Conservation (phyloP, 2,113 vertebrate genomes). For the Bombycilla garrulus region DNA sequence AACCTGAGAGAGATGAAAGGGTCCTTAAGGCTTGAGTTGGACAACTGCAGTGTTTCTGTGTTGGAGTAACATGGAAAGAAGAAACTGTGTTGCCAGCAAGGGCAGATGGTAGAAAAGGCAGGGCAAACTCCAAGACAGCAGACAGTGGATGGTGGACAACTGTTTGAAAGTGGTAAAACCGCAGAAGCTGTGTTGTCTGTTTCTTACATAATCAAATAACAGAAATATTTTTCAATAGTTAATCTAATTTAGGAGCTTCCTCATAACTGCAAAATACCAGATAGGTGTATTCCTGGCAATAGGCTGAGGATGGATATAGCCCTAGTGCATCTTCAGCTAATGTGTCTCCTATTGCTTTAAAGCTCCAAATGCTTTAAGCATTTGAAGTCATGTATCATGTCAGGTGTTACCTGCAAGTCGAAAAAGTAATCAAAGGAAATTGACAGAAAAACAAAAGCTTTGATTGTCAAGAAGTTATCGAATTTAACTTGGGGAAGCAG, state of each 20-base stretch:
- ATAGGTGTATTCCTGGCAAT: neutral
- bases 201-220: neutral
- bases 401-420: neutral
- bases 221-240: neutral
- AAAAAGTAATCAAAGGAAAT: neutral
- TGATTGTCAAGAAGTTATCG: neutral
- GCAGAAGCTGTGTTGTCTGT: neutral
- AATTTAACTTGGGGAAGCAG: neutral
- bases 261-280: neutral
- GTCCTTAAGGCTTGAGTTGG: neutral
- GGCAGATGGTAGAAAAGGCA: neutral
- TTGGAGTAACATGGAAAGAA: neutral
- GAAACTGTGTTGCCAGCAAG: accelerated
- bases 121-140: neutral
- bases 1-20: neutral
- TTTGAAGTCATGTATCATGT: neutral
- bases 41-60: accelerated
- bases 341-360: accelerated
- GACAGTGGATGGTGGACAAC: neutral
- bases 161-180: neutral
- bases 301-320: neutral
- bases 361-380: neutral
- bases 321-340: neutral
- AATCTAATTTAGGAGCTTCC: neutral
- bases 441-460: neutral